A percentile compares a stretch with the other conserved stretches of the same genome.
Conservation (phyloP, 2,113 vertebrate species). For the Lota lota region DNA sequence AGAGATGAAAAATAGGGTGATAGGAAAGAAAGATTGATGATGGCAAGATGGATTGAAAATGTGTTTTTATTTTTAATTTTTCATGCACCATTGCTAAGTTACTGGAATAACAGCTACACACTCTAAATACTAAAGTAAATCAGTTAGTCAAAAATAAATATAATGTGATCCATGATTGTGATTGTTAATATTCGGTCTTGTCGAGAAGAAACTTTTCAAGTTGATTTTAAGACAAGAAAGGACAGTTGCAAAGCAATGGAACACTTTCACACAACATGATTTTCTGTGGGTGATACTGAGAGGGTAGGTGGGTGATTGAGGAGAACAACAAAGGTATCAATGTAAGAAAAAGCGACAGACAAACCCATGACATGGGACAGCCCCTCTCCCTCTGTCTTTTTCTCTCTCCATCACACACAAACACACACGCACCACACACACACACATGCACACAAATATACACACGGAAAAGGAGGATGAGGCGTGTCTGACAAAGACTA, state of each 20-base stretch:
- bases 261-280: too few relatives aligned
- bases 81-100: too few relatives aligned
- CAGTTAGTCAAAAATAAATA: not conserved
- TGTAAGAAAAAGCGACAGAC: slow-evolving; percentile 46
- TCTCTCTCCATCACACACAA: slow-evolving; percentile 18
- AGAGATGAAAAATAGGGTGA: too few relatives aligned
- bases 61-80: too few relatives aligned
- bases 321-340: slow-evolving; percentile 12
- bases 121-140: too few relatives aligned
- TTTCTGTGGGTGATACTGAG: not conserved
- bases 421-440: slow-evolving; percentile 11
- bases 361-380: slow-evolving; percentile 50
- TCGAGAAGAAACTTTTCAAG: not conserved
- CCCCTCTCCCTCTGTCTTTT: slow-evolving; percentile 31
- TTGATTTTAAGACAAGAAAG: too few relatives aligned
- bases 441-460: not conserved
- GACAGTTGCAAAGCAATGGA: too few relatives aligned
- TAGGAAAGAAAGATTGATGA: too few relatives aligned
- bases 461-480: not conserved
- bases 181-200: not conserved
- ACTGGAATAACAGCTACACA: too few relatives aligned
- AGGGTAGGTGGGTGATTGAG: not conserved
- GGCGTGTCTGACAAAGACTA: slow-evolving; percentile 4
- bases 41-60: too few relatives aligned
- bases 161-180: not conserved